A percentile compares a stretch with the other conserved stretches of the same genome.
Evolutionary conservation across 2,888 invertebrate species (phyloP).

Genomic region (Rhagonycha fulva): DNA sequence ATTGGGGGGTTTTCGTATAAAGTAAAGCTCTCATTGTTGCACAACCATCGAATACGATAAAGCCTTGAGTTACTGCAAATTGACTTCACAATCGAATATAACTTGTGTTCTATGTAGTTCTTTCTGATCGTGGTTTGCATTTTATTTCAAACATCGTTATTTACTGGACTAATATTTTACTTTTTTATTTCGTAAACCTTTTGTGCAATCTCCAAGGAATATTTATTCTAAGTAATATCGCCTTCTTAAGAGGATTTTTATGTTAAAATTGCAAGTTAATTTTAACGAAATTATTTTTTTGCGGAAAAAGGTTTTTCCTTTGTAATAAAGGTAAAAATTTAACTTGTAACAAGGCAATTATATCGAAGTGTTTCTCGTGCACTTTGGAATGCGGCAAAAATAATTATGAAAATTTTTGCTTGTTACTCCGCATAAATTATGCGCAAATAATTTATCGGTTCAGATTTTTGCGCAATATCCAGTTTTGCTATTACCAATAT

Average conservation of each 20-base stretch:
- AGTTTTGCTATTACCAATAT: constrained; percentile 8
- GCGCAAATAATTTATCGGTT: background rate
- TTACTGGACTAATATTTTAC: constrained; percentile 21
- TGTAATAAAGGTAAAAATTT: background rate
- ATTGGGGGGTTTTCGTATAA: constrained; percentile 16
- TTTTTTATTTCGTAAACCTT: constrained; percentile 14
- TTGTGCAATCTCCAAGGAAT: background rate
- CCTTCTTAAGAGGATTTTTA: background rate
- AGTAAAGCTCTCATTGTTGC: constrained; percentile 21
- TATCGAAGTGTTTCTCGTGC: background rate
- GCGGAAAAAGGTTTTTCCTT: background rate
- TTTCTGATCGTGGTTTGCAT: constrained; percentile 30
- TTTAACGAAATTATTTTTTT: background rate
- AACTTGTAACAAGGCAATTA: background rate
- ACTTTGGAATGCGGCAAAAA: background rate
- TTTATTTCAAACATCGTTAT: constrained; percentile 25
- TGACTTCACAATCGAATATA: constrained; percentile 42
- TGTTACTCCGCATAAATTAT: background rate
- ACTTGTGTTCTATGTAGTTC: constrained; percentile 30
- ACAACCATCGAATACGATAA: constrained; percentile 36
- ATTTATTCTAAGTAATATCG: background rate
- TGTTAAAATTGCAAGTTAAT: constrained; percentile 1
- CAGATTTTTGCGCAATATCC: background rate
- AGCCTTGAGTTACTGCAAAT: constrained; percentile 45
- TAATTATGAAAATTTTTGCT: background rate